Evolutionary conservation across 1,140 invertebrate species (phyloP), one percentile per base, ranked within the genome.

Genomic region (Scylla paramamosain): DNA sequence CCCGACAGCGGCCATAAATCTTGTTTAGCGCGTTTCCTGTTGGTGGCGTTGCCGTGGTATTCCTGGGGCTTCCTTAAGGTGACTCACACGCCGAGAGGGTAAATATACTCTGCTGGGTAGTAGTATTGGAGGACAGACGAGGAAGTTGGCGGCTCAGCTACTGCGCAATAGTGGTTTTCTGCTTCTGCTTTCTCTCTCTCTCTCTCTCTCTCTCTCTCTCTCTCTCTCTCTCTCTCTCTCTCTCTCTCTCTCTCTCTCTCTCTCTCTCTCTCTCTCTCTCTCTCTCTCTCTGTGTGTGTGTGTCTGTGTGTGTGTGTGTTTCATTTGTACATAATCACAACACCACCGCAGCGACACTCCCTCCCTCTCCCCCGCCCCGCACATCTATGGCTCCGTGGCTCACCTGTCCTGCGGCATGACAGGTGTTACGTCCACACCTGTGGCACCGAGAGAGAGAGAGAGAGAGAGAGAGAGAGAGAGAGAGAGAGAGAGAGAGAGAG

Each of bases 161-260:
- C 90, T 91, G 90, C 90, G 90, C 90, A 91, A 77, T 77, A 89
- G 84, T 87, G 84, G 7, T 10, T 87, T 32, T 87, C 31, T 87
- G 84, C 39, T 32, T 32, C 6, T 32, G 84, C 10, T 28, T 4
- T 67, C 92, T 0, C 67, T n/a, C 67, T 39, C 28, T n/a, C 92
- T 0, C 92, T 67, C 92, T 31, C 2, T 28, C 29, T 28, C 8
- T 28, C 92, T 67, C 1, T 31, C 31, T 28, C 45, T 48, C 31
- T 84, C 77, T 67, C 29, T 67, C 46, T 39, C 92, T 32, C 25
- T 48, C 46, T 48, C 46, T 48, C 46, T 48, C 46, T 48, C 46
- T 48, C 46, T 48, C 46, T 48, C 46, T 48, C 46, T 48, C 46
- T 48, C 46, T 48, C 46, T 48, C 46, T 48, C 46, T 48, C 46